Evolutionary conservation across 2,888 invertebrate genomes (phyloP).

Genomic region (Nomada hirtipes): DNA sequence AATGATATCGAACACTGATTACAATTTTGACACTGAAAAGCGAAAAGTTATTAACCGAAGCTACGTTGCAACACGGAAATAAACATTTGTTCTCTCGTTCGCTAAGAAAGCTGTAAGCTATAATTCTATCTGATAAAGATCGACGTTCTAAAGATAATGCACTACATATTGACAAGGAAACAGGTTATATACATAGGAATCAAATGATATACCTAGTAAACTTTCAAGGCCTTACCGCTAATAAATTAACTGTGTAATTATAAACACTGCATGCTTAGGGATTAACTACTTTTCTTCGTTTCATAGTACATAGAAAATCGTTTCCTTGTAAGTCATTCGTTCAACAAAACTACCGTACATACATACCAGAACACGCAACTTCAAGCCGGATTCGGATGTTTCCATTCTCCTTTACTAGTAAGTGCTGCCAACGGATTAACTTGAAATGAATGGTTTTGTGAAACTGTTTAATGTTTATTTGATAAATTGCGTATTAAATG

Average conservation of each 20-base stretch:
- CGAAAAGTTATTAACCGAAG: neutral
- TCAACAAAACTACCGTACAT: constrained; percentile 56
- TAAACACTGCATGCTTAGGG: constrained; percentile 42
- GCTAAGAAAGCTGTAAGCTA: neutral
- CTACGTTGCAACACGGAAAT: neutral
- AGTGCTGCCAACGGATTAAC: constrained; percentile 42
- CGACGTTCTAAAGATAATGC: constrained; percentile 31
- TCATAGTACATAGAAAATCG: constrained; percentile 59
- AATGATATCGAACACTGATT: neutral
- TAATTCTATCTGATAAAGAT: constrained; percentile 13
- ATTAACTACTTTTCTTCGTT: constrained; percentile 61
- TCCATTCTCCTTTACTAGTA: constrained; percentile 45
- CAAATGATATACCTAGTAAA: constrained; percentile 2
- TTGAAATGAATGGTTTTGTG: constrained; percentile 12
- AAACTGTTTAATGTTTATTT: neutral
- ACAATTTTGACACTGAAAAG: constrained; percentile 2
- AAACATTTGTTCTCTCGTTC: neutral
- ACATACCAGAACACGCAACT: constrained; percentile 51
- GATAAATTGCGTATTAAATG: too few species aligned
- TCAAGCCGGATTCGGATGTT: constrained; percentile 66
- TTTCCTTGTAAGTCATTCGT: constrained; percentile 49
- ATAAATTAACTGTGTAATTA: constrained; percentile 33
- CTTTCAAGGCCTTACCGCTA: constrained; percentile 40
- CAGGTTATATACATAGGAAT: constrained; percentile 63
- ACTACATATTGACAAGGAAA: constrained; percentile 59